Conservation (phyloP, 2,113 vertebrate species). For the Burhinus oedicnemus region DNA sequence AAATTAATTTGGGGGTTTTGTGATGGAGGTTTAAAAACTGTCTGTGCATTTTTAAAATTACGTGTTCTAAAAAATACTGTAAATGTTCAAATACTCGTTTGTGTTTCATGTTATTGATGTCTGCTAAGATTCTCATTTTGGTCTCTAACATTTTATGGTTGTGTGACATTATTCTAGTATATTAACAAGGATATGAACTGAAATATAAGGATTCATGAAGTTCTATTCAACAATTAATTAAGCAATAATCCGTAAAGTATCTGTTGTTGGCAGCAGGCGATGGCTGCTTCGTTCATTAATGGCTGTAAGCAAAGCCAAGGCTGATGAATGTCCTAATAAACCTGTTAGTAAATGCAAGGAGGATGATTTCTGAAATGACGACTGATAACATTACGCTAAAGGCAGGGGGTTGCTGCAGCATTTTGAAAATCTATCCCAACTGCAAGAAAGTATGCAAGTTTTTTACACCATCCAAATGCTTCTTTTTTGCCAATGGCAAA, state of each 20-base stretch:
- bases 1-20: slow-evolving; percentile 39
- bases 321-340: slow-evolving; percentile 60
- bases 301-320: slow-evolving; percentile 30
- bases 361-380: slow-evolving; percentile 41
- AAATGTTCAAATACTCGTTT: not conserved
- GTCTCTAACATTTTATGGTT: slow-evolving; percentile 2
- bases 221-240: slow-evolving; percentile 64
- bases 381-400: not conserved
- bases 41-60: slow-evolving; percentile 6
- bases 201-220: slow-evolving; percentile 6
- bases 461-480: not conserved
- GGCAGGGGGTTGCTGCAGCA: slow-evolving; percentile 12
- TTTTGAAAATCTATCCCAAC: slow-evolving; percentile 28
- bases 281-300: slow-evolving; percentile 49
- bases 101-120: not conserved
- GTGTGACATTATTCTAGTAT: not conserved
- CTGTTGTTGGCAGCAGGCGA: slow-evolving; percentile 45
- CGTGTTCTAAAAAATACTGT: not conserved
- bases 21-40: slow-evolving; percentile 48
- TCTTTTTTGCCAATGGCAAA: slow-evolving; percentile 44
- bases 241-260: slow-evolving; percentile 59
- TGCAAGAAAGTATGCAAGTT: not conserved
- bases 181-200: slow-evolving; percentile 4
- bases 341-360: slow-evolving; percentile 41
- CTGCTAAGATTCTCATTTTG: slow-evolving; percentile 2